phyloP scores from a whole-genome alignment of 2,797 vertebrate species.

The Rhynchonycteris naso region DNA sequence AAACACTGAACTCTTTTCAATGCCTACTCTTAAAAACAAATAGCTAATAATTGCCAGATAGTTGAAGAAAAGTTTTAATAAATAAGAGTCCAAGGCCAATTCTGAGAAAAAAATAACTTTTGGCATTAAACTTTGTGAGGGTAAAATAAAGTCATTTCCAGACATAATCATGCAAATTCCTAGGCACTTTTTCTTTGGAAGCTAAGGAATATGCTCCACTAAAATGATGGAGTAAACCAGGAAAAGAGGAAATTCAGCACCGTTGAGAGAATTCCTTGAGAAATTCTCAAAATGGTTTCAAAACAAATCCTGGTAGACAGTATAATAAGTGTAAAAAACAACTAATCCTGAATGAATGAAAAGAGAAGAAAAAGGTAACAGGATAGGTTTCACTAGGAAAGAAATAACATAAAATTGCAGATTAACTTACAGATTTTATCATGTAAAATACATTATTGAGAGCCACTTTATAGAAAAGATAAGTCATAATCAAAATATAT shows the following conservation, averaged over 20 bases:
- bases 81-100: constrained; percentile 15
- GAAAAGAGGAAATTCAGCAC: not conserved
- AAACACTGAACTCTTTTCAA: not conserved
- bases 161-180: not conserved
- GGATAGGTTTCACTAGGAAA: not conserved
- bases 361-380: not conserved
- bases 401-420: not conserved
- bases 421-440: constrained; percentile 28
- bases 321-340: not conserved
- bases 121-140: not conserved
- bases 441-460: not conserved
- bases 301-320: constrained; percentile 1
- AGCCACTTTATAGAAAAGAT: constrained; percentile 22
- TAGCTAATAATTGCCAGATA: not conserved
- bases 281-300: not conserved
- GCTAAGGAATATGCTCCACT: not conserved
- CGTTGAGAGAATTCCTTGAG: not conserved
- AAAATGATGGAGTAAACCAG: not conserved
- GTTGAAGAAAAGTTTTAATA: constrained; percentile 27
- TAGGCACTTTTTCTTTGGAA: not conserved
- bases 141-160: constrained; percentile 44
- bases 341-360: not conserved
- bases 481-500: not conserved
- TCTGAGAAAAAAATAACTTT: constrained; percentile 51
- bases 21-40: not conserved